Conservation (phyloP, 2,888 invertebrate genomes). For the Latheticus oryzae region DNA sequence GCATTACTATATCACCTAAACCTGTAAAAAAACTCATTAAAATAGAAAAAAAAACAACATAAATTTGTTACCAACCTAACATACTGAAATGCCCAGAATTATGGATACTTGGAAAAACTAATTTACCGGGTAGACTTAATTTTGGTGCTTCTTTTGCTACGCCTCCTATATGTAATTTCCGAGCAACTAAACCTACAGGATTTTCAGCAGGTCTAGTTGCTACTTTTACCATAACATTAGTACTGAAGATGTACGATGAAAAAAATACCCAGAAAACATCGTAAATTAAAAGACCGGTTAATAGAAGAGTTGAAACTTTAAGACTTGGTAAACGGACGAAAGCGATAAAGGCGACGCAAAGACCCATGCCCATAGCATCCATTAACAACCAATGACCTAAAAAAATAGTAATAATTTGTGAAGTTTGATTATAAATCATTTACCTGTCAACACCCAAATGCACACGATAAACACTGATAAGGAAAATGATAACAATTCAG, state of each 20-base stretch:
- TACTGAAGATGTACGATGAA: slow-evolving; percentile 97
- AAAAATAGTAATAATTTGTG: slow-evolving; percentile 38
- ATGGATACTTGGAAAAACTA: slow-evolving; percentile 97
- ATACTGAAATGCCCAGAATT: slow-evolving; percentile 97
- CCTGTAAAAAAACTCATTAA: slow-evolving; percentile 59
- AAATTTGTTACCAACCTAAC: slow-evolving; percentile 76
- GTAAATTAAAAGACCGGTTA: slow-evolving; percentile 93
- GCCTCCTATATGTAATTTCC: slow-evolving; percentile 89
- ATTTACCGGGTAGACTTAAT: slow-evolving; percentile 94
- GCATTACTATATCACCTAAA: slow-evolving; percentile 92
- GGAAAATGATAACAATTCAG: slow-evolving; percentile 93
- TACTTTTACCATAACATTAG: slow-evolving; percentile 98
- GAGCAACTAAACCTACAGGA: slow-evolving; percentile 92
- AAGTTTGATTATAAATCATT: no score
- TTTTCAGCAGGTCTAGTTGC: slow-evolving; percentile 89
- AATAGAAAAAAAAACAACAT: no score
- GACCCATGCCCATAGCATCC: slow-evolving; percentile 99
- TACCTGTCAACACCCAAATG: slow-evolving; percentile 94
- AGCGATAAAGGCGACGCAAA: slow-evolving; percentile 98
- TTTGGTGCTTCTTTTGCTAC: slow-evolving; percentile 94
- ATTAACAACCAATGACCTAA: slow-evolving; percentile 94
- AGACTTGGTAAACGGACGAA: slow-evolving; percentile 95
- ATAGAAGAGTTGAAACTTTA: slow-evolving; percentile 93
- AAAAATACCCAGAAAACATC: slow-evolving; percentile 99
- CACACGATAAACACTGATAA: slow-evolving; percentile 93